Evolutionary conservation across 1,140 invertebrate genomes (phyloP).

Genomic region (Drosophila triauraria): DNA sequence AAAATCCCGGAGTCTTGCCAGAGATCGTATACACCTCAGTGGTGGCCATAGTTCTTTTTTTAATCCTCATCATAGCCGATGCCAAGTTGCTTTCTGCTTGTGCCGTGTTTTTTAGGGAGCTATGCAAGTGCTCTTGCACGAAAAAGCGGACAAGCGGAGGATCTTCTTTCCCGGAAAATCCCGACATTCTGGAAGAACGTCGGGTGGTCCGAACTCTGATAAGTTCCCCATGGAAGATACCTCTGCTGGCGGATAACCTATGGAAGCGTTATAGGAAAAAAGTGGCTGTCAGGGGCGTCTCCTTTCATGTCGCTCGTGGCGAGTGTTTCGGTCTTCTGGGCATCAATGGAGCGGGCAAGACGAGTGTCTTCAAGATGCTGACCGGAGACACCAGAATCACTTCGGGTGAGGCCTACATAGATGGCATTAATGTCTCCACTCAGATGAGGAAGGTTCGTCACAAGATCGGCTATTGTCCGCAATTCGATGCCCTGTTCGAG

Average conservation of each 20-base stretch:
- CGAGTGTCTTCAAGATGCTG: slow-evolving; percentile 95
- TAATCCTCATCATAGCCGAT: slow-evolving; percentile 32
- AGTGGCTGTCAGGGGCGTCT: slow-evolving; percentile 89
- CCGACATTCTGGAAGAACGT: slow-evolving; percentile 58
- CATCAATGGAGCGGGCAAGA: slow-evolving; percentile 94
- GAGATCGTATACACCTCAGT: slow-evolving; percentile 43
- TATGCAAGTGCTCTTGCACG: background rate
- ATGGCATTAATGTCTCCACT: slow-evolving; percentile 86
- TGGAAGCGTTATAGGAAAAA: slow-evolving; percentile 89
- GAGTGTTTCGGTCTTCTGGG: slow-evolving; percentile 97
- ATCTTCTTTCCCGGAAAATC: background rate
- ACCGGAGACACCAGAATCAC: slow-evolving; percentile 91
- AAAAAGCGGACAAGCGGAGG: background rate
- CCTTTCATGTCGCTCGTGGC: slow-evolving; percentile 85
- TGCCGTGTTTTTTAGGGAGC: fast-evolving
- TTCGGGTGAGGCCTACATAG: slow-evolving; percentile 86
- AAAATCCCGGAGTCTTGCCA: slow-evolving; percentile 48
- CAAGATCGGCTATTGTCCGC: slow-evolving; percentile 92
- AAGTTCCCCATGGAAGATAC: slow-evolving; percentile 38
- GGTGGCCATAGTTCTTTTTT: slow-evolving; percentile 17
- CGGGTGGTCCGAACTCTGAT: slow-evolving; percentile 58
- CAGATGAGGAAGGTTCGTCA: slow-evolving; percentile 85
- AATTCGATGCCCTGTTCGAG: slow-evolving; percentile 93
- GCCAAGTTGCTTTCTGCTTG: slow-evolving; percentile 17
- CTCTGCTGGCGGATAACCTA: slow-evolving; percentile 85